Evolutionary conservation across 2,113 vertebrate species (phyloP).

Genomic region (Cheirogaleus medius): DNA sequence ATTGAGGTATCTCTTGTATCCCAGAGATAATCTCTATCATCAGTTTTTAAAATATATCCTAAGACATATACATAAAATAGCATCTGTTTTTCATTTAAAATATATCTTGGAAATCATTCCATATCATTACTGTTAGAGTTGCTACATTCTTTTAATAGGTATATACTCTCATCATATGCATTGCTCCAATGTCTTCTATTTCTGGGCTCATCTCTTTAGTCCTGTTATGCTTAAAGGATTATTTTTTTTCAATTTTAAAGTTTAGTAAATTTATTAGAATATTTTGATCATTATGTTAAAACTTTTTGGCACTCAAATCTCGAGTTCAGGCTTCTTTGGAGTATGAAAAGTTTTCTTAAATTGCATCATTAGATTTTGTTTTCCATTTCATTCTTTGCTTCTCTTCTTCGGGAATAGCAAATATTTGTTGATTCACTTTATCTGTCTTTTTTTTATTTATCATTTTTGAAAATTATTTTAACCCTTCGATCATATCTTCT

Average conservation of each 20-base stretch:
- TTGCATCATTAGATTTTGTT: background rate
- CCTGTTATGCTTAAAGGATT: background rate
- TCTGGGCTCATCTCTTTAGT: background rate
- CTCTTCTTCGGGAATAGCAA: background rate
- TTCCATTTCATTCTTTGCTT: background rate
- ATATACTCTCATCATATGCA: background rate
- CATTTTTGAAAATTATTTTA: background rate
- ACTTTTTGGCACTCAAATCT: background rate
- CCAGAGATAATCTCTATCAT: background rate
- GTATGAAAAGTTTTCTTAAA: background rate
- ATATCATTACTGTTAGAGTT: background rate
- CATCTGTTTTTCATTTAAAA: background rate
- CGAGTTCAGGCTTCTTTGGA: background rate
- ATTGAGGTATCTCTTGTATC: background rate
- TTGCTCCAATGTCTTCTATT: background rate
- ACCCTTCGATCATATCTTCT: background rate
- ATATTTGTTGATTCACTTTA: background rate
- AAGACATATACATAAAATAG: background rate
- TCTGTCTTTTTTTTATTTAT: background rate
- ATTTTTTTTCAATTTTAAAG: background rate
- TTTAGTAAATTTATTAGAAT: background rate
- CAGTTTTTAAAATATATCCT: slow-evolving; percentile 29
- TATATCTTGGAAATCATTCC: background rate
- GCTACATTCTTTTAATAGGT: background rate
- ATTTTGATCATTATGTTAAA: background rate